phyloP scores from a whole-genome alignment of 1,140 invertebrate species.

The Trichomalopsis sarcophagae region DNA sequence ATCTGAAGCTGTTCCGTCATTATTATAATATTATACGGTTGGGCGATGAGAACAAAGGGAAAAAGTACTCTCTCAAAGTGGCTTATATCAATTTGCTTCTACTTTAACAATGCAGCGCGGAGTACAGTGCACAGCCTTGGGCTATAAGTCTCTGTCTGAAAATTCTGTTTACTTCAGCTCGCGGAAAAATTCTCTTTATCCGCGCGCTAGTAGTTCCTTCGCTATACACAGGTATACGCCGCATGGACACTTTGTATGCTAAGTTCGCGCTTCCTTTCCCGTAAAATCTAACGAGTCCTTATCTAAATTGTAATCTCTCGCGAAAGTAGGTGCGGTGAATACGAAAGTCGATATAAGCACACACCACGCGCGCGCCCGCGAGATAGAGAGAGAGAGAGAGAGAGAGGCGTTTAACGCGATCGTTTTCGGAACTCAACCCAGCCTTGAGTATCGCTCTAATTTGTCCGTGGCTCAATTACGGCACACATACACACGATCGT shows the following conservation, averaged over 20 bases:
- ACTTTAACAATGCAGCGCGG: too few relatives aligned
- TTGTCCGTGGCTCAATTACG: too few relatives aligned
- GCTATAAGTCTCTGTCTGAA: background rate
- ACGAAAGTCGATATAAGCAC: background rate
- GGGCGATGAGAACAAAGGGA: too few relatives aligned
- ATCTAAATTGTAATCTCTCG: constrained; percentile 44
- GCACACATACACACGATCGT: background rate
- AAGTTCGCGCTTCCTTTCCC: constrained; percentile 11
- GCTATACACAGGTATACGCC: background rate
- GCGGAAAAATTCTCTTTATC: background rate
- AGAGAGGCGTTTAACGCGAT: background rate
- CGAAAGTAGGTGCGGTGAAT: constrained; percentile 16
- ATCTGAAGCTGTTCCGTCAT: too few relatives aligned
- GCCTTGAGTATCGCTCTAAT: too few relatives aligned
- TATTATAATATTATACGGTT: too few relatives aligned
- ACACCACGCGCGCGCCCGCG: too few relatives aligned
- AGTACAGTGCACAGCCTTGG: too few relatives aligned
- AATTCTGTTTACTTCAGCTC: background rate
- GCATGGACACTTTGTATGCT: background rate
- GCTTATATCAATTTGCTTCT: too few relatives aligned
- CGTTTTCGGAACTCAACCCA: too few relatives aligned
- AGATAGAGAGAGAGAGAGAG: too few relatives aligned
- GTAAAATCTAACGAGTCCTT: constrained; percentile 38
- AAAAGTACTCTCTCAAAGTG: background rate
- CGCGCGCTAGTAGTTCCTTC: background rate